Evolutionary conservation across 2,113 vertebrate genomes (phyloP), one percentile per base, ranked within the genome.

Genomic region (Platycercus adscitus): DNA sequence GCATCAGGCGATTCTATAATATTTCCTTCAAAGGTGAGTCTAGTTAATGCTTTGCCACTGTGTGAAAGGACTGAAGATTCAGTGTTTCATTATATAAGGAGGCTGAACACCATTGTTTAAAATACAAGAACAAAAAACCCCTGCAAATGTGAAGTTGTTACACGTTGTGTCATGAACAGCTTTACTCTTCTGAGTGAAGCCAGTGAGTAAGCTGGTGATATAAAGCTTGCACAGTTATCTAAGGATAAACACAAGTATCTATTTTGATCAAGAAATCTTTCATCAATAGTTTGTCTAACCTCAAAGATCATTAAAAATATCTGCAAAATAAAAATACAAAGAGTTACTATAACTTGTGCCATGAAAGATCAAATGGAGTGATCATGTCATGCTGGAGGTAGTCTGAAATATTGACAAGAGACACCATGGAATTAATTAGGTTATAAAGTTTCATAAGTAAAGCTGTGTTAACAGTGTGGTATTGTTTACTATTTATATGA

Each of bases 261-360:
- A 65, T 95, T 94, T 88, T 81, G 79, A 80, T 93, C n/a, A 68
- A 84, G 68, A 90, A 78, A 80, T 89, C 77, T 93, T 93, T 89
- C 73, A 72, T 71, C 83, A 68, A 56, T 75, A 61, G 60, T 84
- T 94, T 94, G 50, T 55, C 37, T 92, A 94, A 75, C 46, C 61
- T 58, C 72, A 75, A 53, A 65, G 63, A 90, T 91, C 73, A 83
- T 95, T 85, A 95, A 93, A 92, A 90, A 88, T 84, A 56, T 82
- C 71, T 85, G 50, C 76, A 93, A 92, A 89, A 58, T n/a, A 73
- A 10, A 63, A 86, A 95, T 31, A 55, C 24, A 81, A 86, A 91
- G 55, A 29, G 35, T 61, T 89, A 60, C 23, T 18, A 13, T 75
- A 50, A 24, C 89, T 78, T 43, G 65, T 83, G 86, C 55, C 29